Percentiles rank a stretch among this genome's conserved stretches.
Conservation (phyloP, 2,797 vertebrate genomes). For the Jordanella pulchra region DNA sequence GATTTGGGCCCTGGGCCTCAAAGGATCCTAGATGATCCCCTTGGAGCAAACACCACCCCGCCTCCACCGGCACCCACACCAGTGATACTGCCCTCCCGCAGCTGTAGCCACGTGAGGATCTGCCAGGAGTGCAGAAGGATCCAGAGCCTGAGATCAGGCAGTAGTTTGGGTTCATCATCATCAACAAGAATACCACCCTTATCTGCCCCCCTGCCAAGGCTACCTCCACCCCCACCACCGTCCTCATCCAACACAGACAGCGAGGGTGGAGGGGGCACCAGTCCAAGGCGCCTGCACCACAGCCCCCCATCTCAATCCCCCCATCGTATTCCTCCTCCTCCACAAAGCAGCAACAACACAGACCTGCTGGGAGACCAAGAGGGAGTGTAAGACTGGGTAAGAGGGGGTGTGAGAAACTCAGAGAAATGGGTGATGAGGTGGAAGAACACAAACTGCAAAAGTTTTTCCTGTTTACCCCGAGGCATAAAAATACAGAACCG, state of each 20-base stretch:
- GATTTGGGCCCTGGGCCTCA: conserved; percentile 83
- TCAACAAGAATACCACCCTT: conserved; percentile 75
- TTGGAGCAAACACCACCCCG: conserved; percentile 76
- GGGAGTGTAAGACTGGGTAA: conserved; percentile 52
- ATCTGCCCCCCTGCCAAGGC: conserved; percentile 66
- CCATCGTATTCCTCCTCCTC: conserved; percentile 67
- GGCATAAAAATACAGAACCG: conserved; percentile 22
- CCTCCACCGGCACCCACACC: conserved; percentile 72
- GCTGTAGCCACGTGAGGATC: conserved; percentile 90
- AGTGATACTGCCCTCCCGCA: conserved; percentile 71
- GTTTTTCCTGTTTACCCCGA: conserved; percentile 28
- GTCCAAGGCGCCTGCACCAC: conserved; percentile 80
- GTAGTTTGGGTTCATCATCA: conserved; percentile 55
- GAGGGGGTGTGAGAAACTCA: conserved; percentile 29
- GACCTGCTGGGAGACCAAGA: conserved; percentile 79
- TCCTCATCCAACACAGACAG: conserved; percentile 83
- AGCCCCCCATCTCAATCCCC: conserved; percentile 64
- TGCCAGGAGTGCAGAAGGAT: conserved; percentile 93
- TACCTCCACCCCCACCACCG: conserved; percentile 76
- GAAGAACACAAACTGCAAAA: conserved; percentile 3
- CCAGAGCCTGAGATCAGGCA: conserved; percentile 83
- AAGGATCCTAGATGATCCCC: conserved; percentile 81
- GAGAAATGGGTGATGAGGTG: conserved; percentile 14
- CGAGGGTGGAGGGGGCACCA: conserved; percentile 79
- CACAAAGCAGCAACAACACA: conserved; percentile 77